Evolutionary conservation across 2,113 vertebrate genomes (phyloP).

Genomic region (Stigmatopora nigra): DNA sequence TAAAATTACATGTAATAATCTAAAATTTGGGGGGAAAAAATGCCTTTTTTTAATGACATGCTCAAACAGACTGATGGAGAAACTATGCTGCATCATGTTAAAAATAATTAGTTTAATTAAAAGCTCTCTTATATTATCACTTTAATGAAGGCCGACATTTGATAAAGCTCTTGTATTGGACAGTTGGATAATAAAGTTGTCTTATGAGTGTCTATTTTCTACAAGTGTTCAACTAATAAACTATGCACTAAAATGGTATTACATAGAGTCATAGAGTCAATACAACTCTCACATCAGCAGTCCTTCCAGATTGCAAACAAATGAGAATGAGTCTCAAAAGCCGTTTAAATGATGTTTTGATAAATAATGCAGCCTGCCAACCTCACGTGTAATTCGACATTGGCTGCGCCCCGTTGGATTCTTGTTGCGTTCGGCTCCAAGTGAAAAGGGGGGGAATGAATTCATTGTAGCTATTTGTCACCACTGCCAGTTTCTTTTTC

Average conservation of each 20-base stretch:
- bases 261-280: not conserved
- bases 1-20: not conserved
- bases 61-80: no score
- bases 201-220: not conserved
- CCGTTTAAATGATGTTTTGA: slow-evolving; percentile 54
- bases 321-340: slow-evolving; percentile 33
- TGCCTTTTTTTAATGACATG: not conserved
- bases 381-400: slow-evolving; percentile 48
- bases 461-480: slow-evolving; percentile 54
- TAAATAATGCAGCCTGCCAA: slow-evolving; percentile 55
- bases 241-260: not conserved
- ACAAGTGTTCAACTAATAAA: not conserved
- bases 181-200: not conserved
- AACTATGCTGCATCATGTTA: no score
- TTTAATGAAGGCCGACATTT: not conserved
- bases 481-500: slow-evolving; percentile 35
- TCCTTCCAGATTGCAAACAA: slow-evolving; percentile 19
- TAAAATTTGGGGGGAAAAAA: not conserved
- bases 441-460: slow-evolving; percentile 38
- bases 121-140: not conserved
- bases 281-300: slow-evolving; percentile 6
- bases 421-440: slow-evolving; percentile 21
- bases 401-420: slow-evolving; percentile 33
- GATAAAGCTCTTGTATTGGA: not conserved
- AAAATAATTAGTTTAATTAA: not conserved